Conservation (phyloP, 2,888 invertebrate species). For the Ypsolopha scabrella region DNA sequence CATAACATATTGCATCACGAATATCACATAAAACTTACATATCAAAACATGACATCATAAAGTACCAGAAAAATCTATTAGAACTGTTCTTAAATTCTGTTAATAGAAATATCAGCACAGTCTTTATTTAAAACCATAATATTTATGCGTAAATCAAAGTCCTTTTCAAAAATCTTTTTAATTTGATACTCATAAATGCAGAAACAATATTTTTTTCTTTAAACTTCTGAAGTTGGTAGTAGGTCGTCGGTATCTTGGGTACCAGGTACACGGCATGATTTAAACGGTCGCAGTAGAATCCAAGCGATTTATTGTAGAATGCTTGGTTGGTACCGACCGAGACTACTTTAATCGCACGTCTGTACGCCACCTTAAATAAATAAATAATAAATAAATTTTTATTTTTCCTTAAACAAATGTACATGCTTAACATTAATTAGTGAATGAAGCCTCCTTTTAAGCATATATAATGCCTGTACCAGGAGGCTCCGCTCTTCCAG, state of each 20-base stretch:
- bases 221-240: not conserved
- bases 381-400: too few species aligned
- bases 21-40: too few species aligned
- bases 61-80: too few species aligned
- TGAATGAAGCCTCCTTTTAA: too few species aligned
- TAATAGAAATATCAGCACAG: not conserved
- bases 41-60: too few species aligned
- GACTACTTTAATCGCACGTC: constrained; percentile 12
- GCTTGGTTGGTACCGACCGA: not conserved
- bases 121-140: not conserved
- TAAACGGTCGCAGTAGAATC: constrained; percentile 42
- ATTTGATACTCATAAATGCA: not conserved
- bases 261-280: constrained; percentile 56
- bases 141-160: not conserved
- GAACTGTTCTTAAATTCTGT: too few species aligned
- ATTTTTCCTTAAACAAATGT: too few species aligned
- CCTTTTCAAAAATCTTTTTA: not conserved
- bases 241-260: constrained; percentile 13
- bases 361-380: constrained; percentile 20
- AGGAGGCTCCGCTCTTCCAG: too few species aligned
- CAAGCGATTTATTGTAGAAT: constrained; percentile 35
- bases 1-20: too few species aligned
- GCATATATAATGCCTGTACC: too few species aligned
- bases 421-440: too few species aligned
- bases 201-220: not conserved